Evolutionary conservation across 2,797 vertebrate genomes (phyloP).

Genomic region (Urophycis tenuis): DNA sequence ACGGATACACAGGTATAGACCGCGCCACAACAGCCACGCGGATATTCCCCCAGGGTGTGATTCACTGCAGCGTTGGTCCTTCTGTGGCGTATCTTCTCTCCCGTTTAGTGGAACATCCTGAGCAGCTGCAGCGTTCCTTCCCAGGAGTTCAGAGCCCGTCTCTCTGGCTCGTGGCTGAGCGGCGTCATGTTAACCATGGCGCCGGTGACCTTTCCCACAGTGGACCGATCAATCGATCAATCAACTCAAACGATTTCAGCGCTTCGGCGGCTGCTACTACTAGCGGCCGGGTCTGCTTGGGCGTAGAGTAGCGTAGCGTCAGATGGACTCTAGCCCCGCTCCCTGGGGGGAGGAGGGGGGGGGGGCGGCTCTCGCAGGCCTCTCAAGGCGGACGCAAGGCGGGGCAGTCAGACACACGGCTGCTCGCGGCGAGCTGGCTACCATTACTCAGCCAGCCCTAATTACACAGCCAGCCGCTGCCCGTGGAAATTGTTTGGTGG

Average conservation of each 20-base stretch:
- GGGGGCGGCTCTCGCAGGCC: neutral
- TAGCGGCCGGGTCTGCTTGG: neutral
- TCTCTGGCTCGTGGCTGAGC: no score
- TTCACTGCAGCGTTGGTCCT: no score
- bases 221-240: neutral
- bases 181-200: neutral
- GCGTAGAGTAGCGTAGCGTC: neutral
- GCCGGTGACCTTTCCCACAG: neutral
- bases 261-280: neutral
- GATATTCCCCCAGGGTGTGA: no score
- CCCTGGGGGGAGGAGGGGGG: neutral
- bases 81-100: no score
- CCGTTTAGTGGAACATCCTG: no score
- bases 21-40: no score
- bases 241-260: neutral
- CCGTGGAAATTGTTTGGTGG: conserved; percentile 51
- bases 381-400: conserved; percentile 14
- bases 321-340: neutral
- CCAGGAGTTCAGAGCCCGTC: no score
- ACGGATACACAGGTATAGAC: no score
- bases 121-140: no score
- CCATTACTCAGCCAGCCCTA: conserved; percentile 48
- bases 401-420: conserved; percentile 26
- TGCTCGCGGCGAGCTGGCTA: conserved; percentile 35
- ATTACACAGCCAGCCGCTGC: conserved; percentile 49